Conservation (phyloP, 2,888 invertebrate genomes). For the Trissolcus brochymenae region DNA sequence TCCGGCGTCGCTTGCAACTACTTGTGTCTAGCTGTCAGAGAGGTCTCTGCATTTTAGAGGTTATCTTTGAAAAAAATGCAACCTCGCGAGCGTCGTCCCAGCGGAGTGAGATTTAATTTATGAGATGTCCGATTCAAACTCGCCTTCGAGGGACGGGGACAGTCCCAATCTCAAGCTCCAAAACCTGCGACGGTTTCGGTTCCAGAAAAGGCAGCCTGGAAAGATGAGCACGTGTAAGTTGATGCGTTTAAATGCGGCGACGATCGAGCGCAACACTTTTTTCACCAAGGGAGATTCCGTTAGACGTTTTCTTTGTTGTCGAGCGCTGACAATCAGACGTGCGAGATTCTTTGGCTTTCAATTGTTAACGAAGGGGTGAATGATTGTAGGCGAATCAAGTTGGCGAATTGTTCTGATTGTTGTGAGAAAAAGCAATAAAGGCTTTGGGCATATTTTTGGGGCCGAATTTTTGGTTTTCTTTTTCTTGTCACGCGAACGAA, state of each 20-base stretch:
- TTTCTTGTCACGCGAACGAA: too few species aligned
- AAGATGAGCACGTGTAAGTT: conserved; percentile 62
- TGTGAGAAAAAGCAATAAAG: too few species aligned
- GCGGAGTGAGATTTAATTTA: conserved; percentile 44
- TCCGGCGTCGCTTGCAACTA: not conserved
- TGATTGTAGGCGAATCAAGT: too few species aligned
- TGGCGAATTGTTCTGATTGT: too few species aligned
- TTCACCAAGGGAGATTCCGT: not conserved
- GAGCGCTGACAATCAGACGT: not conserved
- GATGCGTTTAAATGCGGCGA: not conserved
- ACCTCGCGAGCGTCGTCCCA: conserved; percentile 43
- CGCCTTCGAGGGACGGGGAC: conserved; percentile 71
- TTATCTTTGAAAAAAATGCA: conserved; percentile 46
- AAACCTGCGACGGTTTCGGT: conserved; percentile 83
- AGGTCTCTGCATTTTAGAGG: conserved; percentile 46
- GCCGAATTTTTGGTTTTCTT: too few species aligned
- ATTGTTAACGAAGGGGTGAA: not conserved
- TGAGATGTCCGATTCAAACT: conserved; percentile 73
- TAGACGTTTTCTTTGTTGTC: conserved; percentile 25
- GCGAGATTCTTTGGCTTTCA: conserved; percentile 17
- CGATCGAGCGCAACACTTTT: conserved; percentile 14
- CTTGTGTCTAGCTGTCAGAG: conserved; percentile 47
- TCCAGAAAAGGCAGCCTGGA: conserved; percentile 81
- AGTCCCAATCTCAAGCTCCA: conserved; percentile 80
- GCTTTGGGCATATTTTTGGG: too few species aligned